Base-by-base conservation (phyloP, 2,888 invertebrate species). In the Colostygia pectinataria region DNA sequence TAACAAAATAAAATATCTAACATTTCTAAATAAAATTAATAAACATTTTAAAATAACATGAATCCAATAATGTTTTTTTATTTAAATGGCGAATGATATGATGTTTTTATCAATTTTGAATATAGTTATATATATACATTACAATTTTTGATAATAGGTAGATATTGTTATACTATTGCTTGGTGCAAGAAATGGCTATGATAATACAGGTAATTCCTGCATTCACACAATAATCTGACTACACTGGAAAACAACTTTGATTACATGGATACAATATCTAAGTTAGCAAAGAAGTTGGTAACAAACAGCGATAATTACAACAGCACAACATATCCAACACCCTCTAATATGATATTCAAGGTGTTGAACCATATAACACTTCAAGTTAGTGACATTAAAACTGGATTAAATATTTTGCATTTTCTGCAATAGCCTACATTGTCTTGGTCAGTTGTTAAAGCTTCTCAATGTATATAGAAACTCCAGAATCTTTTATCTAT, bases 21-120 rank as follows among this genome's bases (percentile, higher is more conserved):
- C 53, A 62, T 73, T 73, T 77, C 70, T 76, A 75, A 83, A 80
- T 69, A 77, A 78, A 77, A 77, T 74, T 63, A 69, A 65, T 69
- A 67, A 71, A 67, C 52, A 48, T 74, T 68, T 15, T 68, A 81
- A 81, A 76, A 74, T 69, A 87, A 79, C 59, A 69, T 65, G 70
- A 69, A 72, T 78, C 72, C 25, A 10, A 41, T 23, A 74, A 82
- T 79, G 78, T 77, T 80, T 78, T n/a, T 33, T 82, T 74, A 68
- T 80, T 88, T 79, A 90, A 88, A 80, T 89, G 90, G 90, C 87
- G 83, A 91, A 91, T 92, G 92, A 92, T 92, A 92, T 93, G 92
- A 92, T 86, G 77, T 67, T 79, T 55, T 60, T 68, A 71, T 70
- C 60, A 63, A 63, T 64, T 67, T 70, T 66, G 57, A 67, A 67